These are phyloP conservation scores for Antitype chi DNA, from an alignment of 2,888 invertebrate species.

Conservation along the genomic window DNA sequence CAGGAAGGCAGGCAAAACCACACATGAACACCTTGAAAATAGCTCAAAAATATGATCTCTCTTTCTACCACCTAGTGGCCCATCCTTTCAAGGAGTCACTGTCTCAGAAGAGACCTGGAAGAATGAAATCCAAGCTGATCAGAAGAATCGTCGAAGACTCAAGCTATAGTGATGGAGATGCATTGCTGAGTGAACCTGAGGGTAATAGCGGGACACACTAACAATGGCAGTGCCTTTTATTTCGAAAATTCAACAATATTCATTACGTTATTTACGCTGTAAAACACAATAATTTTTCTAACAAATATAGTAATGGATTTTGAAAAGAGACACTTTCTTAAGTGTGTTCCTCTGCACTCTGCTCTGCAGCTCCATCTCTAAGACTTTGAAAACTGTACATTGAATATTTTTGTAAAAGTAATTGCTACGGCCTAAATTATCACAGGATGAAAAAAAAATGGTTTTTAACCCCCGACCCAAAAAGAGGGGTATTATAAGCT, in stretches of 20 bases:
- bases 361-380: no score
- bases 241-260: background rate
- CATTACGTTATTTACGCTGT: background rate
- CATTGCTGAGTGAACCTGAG: background rate
- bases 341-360: no score
- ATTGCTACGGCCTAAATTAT: no score
- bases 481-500: no score
- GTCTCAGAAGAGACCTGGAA: no score
- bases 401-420: no score
- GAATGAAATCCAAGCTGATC: background rate
- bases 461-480: no score
- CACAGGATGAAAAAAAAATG: no score
- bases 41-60: background rate
- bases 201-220: background rate
- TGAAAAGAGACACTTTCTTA: no score
- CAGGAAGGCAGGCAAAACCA: background rate
- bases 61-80: background rate
- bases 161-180: conserved; percentile 1
- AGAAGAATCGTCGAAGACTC: background rate
- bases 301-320: background rate
- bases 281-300: background rate
- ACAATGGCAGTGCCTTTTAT: background rate
- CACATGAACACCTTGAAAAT: background rate
- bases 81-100: background rate
- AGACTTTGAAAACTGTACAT: no score